Base-by-base conservation (phyloP, 1,140 invertebrate species). In the Hetaerina americana region DNA sequence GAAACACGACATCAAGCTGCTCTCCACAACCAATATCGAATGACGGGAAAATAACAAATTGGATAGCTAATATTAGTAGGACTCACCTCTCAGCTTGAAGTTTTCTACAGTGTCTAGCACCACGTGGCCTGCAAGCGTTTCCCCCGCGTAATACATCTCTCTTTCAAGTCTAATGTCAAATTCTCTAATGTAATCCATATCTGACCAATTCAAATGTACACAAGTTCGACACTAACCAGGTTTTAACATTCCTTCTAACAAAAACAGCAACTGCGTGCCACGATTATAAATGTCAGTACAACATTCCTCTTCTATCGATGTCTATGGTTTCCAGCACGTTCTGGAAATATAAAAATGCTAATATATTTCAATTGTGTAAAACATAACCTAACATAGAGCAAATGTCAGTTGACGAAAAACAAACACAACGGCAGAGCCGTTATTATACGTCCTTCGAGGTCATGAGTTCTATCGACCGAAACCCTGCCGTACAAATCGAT, bases 121-220 rank as follows among this genome's bases (percentile, higher is more conserved):
- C 6, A 92, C 89, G 73, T 86, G 85, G 18, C 91, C 91, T 27
- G 80, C 82, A 22, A 92, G 80, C 5, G 82, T 82, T 80, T 92
- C 90, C 0, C 91, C 91, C 29, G 91, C 89, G 78, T 92, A 92
- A 80, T 90, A 92, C 80, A 88, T 85, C 77, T 91, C 89, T 76
- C 88, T 89, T 76, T 91, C 89, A 66, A 92, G 79, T 74, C 88
- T 85, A 73, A 92, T 91, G 78, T 92, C 90, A 77, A 92, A 92
- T 78, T 90, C 89, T 72, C 86, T 84, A 72, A 92, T 90, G 82
- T 90, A 91, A 84, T 92, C 90, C 90, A 92, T 91, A 12, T 57
- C 22, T 10, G 40, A 12, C 10, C 15, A 57, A 3, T 57, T 2
- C 15, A 57, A 57, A 5, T 57, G 22, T 57, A 18, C 22, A 2